Base-by-base conservation (phyloP, 2,888 invertebrate genomes). In the Mythimna lalbum region DNA sequence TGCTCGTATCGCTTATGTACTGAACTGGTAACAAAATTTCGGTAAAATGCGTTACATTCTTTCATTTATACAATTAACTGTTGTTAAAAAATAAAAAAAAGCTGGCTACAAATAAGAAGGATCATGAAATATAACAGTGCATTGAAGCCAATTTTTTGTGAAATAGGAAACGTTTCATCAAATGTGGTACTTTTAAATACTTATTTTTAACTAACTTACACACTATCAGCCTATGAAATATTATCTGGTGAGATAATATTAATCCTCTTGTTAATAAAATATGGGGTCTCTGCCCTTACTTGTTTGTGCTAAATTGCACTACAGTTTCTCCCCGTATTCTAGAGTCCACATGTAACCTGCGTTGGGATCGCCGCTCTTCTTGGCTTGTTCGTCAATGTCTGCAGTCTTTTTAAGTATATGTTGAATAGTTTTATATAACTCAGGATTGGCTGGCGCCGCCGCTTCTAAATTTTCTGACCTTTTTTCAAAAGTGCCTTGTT, bases 341-440 rank as follows among this genome's bases (percentile, higher is more conserved):
- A 96, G 88, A 19, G 95, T 94, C 96, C 96, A 96, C 90, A 94
- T 93, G 78, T 96, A 96, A 49, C 93, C 94, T 69, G 96, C 96
- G 53, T 94, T 93, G 9, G 94, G 93, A 82, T 96, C 95, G 7
- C 91, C 92, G 74, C 94, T 93, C 78, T 93, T 91, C 67, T 90
- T 92, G 19, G 94, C 93, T 85, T 95, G 90, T 80, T 93, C 90
- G 63, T 93, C 90, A 69, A 93, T 90, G 68, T 92, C 87, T 81
- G 94, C 90, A 55, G 94, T 92, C 81, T 93, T 93, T 82, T 95
- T 93, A n/a, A 95, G 84, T 73, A 95, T 91, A 59, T 90, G 90
- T 79, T 93, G 88, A 21, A 96, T 85, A 47, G 89, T 93, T 77
- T 91, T 84, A 76, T 90, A 90, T 31, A 96, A 80, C 64, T 92